These are phyloP conservation scores for Drosophila buzzatii DNA, from an alignment of 2,888 invertebrate genomes.

Conservation along the genomic window DNA sequence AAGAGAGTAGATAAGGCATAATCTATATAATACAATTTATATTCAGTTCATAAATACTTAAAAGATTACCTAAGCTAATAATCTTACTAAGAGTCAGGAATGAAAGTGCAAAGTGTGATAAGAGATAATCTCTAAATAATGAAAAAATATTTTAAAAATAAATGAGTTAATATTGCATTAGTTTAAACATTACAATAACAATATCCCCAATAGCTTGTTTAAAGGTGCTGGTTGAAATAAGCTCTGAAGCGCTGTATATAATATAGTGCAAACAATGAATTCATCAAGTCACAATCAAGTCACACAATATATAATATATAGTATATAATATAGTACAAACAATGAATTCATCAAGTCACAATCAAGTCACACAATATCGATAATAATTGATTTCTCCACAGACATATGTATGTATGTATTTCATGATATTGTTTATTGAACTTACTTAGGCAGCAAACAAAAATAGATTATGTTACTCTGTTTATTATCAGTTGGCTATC, in stretches of 20 bases:
- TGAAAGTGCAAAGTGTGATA: background rate
- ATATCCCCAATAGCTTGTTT: too few relatives aligned
- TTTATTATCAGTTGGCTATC: too few relatives aligned
- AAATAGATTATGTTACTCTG: background rate
- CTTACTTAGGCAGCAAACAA: background rate
- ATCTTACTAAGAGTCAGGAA: background rate
- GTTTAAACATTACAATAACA: too few relatives aligned
- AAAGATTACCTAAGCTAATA: background rate
- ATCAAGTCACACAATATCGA: background rate
- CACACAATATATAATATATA: too few relatives aligned
- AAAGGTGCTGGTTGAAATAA: too few relatives aligned
- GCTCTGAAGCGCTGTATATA: too few relatives aligned
- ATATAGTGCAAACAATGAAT: too few relatives aligned
- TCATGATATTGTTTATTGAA: slow-evolving; percentile 2
- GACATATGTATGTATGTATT: background rate
- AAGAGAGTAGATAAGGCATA: background rate
- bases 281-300: background rate
- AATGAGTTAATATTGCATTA: too few relatives aligned
- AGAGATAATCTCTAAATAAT: background rate
- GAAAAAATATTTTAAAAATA: too few relatives aligned
- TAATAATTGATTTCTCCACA: background rate
- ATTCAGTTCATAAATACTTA: background rate
- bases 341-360: too few relatives aligned
- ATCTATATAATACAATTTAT: background rate
- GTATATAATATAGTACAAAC: too few relatives aligned